Evolutionary conservation across 1,140 invertebrate species (phyloP), one percentile per base, ranked within the genome.

Genomic region (Euschistus heros): DNA sequence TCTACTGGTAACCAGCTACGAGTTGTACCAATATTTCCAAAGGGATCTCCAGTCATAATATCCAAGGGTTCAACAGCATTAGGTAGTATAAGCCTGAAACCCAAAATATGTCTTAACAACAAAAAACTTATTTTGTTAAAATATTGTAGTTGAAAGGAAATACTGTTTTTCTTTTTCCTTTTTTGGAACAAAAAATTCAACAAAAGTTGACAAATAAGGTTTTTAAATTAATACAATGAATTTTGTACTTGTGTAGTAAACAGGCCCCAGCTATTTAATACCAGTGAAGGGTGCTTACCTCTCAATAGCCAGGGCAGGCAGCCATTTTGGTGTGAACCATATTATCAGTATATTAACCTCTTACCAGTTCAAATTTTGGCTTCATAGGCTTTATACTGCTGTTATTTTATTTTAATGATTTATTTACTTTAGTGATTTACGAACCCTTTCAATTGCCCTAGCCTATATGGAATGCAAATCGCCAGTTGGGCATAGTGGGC

Each of bases 1-100:
- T 65, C 52, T 27, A 65, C 10, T 20, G 64, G 18, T 37, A 15
- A 27, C 64, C 64, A 65, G 14, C 62, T 27, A 22, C 7, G 15
- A 24, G 52, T 30, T 37, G 7, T n/a, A 20, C 30, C 47, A 30
- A 22, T 26, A 42, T 61, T 61, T 20, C 42, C 2, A 65, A 65
- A 65, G 5, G 54, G 64, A 46, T 65, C 64, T 44, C 14, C 22
- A 37, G 64, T 59, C 42, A 3, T 42, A 15, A 65, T 27, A 27
- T 65, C 52, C 17, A 65, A 20, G 22, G 6, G 18, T 27, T 65
- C 64, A 17, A 33, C 33, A 22, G 27, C 17, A n/a, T 20, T 65
- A 3, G 64, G 64, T 18, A 65, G 15, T 1, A 59, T 26, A 17
- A 65, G 47, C 42, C 64, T 65, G n/a, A 33, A 57, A 57, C 18